Percentiles rank a stretch among this genome's conserved stretches.
These are phyloP conservation scores for Meloidogyne exigua DNA, from an alignment of 1,140 invertebrate genomes.

Conservation along the genomic window DNA sequence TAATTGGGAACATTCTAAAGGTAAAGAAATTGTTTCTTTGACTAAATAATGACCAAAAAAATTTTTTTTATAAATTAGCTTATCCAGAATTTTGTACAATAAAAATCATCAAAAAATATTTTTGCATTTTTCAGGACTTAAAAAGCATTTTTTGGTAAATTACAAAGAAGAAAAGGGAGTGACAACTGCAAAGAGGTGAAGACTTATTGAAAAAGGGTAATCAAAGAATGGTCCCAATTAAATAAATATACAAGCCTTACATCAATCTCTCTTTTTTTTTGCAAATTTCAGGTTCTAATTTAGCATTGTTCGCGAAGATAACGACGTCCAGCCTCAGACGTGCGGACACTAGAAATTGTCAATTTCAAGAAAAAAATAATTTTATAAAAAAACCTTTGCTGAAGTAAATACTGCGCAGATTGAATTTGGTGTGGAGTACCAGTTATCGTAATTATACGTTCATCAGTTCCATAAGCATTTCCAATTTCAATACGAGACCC, in stretches of 20 bases:
- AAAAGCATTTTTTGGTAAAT: not conserved
- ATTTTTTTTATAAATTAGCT: too few relatives aligned
- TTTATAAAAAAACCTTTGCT: conserved; percentile 34
- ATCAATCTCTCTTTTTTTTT: too few relatives aligned
- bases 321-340: conserved; percentile 40
- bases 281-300: not conserved
- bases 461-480: conserved; percentile 34
- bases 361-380: not conserved
- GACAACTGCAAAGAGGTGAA: not conserved
- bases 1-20: too few relatives aligned
- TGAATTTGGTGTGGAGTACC: conserved; percentile 41
- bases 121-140: too few relatives aligned
- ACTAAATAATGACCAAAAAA: too few relatives aligned
- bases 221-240: too few relatives aligned
- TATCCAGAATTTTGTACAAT: too few relatives aligned
- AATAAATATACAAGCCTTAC: too few relatives aligned
- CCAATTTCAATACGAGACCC: conserved; percentile 50
- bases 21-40: too few relatives aligned
- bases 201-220: not conserved
- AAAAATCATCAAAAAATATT: too few relatives aligned
- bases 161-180: not conserved
- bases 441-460: conserved; percentile 44
- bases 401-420: conserved; percentile 37
- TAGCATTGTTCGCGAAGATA: conserved; percentile 39
- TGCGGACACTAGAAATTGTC: conserved; percentile 41